phyloP scores from a whole-genome alignment of 2,113 vertebrate species.

The Lethenteron reissneri region DNA sequence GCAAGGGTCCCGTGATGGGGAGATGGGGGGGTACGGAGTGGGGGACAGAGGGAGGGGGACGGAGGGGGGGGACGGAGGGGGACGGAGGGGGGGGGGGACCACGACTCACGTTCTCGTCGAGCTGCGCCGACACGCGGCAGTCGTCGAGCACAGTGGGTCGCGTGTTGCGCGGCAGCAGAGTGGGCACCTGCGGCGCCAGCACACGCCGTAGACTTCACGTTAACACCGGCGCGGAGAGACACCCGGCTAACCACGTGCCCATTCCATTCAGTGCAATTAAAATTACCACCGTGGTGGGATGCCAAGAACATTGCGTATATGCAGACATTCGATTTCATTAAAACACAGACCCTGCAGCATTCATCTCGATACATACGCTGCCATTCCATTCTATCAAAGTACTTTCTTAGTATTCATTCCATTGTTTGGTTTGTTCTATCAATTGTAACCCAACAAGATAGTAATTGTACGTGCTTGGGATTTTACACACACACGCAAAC shows the following conservation, averaged over 20 bases:
- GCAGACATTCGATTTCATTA: too few species aligned
- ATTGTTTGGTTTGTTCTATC: neutral
- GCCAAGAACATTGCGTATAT: too few species aligned
- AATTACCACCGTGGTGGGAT: too few species aligned
- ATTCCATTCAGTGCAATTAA: too few species aligned
- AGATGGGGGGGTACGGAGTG: too few species aligned
- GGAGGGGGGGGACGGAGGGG: too few species aligned
- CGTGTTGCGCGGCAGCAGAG: constrained; percentile 3
- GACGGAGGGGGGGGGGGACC: neutral
- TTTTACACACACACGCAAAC: too few species aligned
- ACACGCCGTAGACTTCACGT: neutral
- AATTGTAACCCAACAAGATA: neutral
- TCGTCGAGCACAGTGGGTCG: constrained; percentile 27
- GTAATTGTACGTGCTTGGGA: too few species aligned
- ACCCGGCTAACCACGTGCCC: too few species aligned
- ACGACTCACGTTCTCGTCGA: constrained; percentile 78
- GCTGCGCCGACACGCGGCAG: constrained; percentile 73
- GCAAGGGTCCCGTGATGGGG: too few species aligned
- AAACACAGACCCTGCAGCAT: neutral
- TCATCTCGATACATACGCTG: neutral
- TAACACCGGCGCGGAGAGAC: too few species aligned
- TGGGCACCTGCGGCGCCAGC: neutral
- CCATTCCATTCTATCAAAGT: neutral
- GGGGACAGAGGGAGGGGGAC: too few species aligned
- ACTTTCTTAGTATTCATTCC: neutral